These are phyloP conservation scores for Leptinotarsa juncta DNA, from an alignment of 2,888 invertebrate species.

Conservation along the genomic window DNA sequence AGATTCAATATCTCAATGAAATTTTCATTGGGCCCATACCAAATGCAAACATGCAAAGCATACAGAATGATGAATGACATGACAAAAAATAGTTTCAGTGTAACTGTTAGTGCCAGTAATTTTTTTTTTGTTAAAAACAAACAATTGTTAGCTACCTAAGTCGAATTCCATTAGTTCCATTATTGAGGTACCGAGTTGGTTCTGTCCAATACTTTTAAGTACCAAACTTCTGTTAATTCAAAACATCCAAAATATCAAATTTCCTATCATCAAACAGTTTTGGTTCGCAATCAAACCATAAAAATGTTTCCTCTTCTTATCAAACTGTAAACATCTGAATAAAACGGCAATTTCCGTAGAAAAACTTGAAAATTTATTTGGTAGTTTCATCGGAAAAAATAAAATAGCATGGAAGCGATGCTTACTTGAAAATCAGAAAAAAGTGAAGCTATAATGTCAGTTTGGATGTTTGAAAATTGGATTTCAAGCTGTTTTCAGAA, in stretches of 20 bases:
- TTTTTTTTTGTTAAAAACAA: neutral
- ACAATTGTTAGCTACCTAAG: neutral
- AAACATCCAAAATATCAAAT: neutral
- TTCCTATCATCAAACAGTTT: conserved; percentile 10
- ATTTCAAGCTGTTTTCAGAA: neutral
- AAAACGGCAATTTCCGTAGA: too few species aligned
- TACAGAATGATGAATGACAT: neutral
- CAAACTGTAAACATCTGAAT: too few species aligned
- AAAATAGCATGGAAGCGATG: neutral
- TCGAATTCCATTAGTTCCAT: neutral
- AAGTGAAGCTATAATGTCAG: neutral
- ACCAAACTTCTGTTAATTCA: neutral
- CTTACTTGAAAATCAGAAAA: neutral
- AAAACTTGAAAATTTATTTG: too few species aligned
- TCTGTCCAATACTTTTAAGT: neutral
- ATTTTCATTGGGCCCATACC: neutral
- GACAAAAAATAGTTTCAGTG: too few species aligned
- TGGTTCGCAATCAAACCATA: neutral
- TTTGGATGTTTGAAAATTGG: neutral
- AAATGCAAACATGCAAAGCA: neutral
- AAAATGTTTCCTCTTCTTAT: too few species aligned
- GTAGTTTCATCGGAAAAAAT: neutral
- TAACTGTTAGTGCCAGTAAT: neutral
- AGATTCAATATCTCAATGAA: neutral
- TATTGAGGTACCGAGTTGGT: neutral